These are phyloP conservation scores for Corella eumyota DNA, from an alignment of 23 tunicate genomes.

Conservation along the genomic window DNA sequence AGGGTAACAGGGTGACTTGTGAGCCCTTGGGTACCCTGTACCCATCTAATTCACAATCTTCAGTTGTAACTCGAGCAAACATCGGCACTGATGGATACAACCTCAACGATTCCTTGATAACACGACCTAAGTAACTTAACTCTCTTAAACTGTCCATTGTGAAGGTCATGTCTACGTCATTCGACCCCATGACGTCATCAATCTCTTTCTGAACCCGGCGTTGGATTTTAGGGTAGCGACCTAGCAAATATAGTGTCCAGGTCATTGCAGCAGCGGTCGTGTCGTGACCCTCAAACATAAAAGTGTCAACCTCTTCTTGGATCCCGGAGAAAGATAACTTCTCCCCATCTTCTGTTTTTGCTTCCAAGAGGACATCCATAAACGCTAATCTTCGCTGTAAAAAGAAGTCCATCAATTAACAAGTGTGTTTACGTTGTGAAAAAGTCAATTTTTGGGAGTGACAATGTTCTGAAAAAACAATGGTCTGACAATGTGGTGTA, in stretches of 20 bases:
- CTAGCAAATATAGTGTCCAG: slow-evolving; percentile 82
- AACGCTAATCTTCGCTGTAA: slow-evolving; percentile 69
- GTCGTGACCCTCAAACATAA: slow-evolving; percentile 98
- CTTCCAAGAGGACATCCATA: slow-evolving; percentile 68
- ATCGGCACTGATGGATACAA: slow-evolving; percentile 85
- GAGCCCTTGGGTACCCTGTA: slow-evolving; percentile 65
- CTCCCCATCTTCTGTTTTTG: slow-evolving; percentile 50
- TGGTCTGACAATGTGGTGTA: too few species aligned
- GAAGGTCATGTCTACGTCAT: slow-evolving; percentile 14
- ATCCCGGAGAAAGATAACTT: slow-evolving; percentile 58
- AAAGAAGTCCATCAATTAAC: too few species aligned
- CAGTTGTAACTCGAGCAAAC: slow-evolving; percentile 66
- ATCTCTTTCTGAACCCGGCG: slow-evolving; percentile 68
- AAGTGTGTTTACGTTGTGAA: too few species aligned
- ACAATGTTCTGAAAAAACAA: too few species aligned
- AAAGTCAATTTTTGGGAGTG: too few species aligned
- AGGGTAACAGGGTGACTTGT: slow-evolving; percentile 27
- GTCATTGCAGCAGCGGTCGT: slow-evolving; percentile 99
- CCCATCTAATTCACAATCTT: slow-evolving; percentile 56
- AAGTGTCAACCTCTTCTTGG: slow-evolving; percentile 99
- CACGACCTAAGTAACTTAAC: slow-evolving; percentile 70
- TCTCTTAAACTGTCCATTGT: slow-evolving; percentile 69
- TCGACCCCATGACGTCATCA: slow-evolving; percentile 45
- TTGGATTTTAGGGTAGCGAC: slow-evolving; percentile 62
- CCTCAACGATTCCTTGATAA: slow-evolving; percentile 76